Evolutionary conservation across 2,888 invertebrate species (phyloP).

Genomic region (Lepidocyrtinus sp.): DNA sequence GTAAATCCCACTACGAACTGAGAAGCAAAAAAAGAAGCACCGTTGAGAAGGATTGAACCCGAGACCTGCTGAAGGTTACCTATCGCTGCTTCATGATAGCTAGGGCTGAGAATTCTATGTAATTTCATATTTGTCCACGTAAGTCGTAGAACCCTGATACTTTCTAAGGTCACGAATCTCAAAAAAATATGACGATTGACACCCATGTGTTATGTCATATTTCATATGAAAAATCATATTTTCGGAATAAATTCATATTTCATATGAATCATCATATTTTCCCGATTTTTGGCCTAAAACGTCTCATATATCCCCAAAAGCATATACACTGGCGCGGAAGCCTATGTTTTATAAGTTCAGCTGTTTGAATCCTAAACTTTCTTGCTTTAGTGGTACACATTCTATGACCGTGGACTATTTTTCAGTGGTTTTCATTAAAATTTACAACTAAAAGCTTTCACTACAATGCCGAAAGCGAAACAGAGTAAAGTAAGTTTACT

Average conservation of each 20-base stretch:
- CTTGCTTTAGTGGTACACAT: no score
- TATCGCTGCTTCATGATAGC: neutral
- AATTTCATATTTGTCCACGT: neutral
- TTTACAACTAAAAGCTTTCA: no score
- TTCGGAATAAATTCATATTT: neutral
- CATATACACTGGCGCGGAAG: neutral
- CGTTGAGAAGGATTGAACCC: no score
- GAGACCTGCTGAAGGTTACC: no score
- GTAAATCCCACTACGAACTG: no score
- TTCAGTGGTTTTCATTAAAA: no score
- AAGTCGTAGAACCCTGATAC: neutral
- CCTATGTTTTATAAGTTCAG: neutral
- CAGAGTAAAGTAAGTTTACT: no score
- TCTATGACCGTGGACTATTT: no score
- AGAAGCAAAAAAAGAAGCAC: no score
- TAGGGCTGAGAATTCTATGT: neutral
- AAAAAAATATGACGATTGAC: neutral
- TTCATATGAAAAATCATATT: neutral
- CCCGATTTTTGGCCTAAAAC: neutral
- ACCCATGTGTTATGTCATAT: neutral
- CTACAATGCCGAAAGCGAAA: no score
- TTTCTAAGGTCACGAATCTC: neutral
- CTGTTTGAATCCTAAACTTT: neutral
- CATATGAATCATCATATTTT: neutral
- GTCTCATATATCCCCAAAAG: neutral